Evolutionary conservation across 2,797 vertebrate species (phyloP).

Genomic region (Acipenser ruthenus): DNA sequence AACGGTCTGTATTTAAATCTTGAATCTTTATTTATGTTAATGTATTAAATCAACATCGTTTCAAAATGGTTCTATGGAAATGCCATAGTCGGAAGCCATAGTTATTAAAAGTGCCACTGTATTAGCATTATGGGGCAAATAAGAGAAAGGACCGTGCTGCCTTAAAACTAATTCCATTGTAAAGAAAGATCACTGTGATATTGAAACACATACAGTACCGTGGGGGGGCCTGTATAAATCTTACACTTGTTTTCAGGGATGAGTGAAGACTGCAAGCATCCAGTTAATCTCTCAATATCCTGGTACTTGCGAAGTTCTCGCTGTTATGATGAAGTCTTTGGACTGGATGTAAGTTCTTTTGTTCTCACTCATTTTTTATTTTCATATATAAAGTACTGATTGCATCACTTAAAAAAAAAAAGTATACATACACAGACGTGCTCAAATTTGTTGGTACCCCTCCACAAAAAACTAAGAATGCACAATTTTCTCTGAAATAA

Average conservation of each 20-base stretch:
- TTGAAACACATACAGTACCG: not conserved
- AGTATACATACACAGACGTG: no score
- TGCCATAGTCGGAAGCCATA: not conserved
- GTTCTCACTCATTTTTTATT: not conserved
- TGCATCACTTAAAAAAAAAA: not conserved
- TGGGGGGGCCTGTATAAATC: not conserved
- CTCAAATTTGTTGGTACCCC: no score
- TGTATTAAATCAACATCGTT: no score
- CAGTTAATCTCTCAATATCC: slow-evolving; percentile 37
- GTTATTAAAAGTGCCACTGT: not conserved
- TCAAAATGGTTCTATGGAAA: not conserved
- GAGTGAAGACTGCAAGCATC: slow-evolving; percentile 15
- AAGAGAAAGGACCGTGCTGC: not conserved
- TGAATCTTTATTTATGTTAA: no score
- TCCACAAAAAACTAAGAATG: no score
- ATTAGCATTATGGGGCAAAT: not conserved
- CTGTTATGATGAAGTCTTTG: slow-evolving; percentile 53
- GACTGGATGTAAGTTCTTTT: slow-evolving; percentile 37
- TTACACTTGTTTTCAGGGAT: slow-evolving; percentile 26
- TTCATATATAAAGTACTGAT: not conserved
- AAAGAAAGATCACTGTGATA: not conserved
- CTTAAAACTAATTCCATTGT: not conserved
- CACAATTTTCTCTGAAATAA: no score
- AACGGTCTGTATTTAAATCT: no score
- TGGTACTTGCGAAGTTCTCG: slow-evolving; percentile 65